Evolutionary conservation across 2,113 vertebrate genomes (phyloP), one percentile per base, ranked within the genome.

Genomic region (Rhinolophus sinicus): DNA sequence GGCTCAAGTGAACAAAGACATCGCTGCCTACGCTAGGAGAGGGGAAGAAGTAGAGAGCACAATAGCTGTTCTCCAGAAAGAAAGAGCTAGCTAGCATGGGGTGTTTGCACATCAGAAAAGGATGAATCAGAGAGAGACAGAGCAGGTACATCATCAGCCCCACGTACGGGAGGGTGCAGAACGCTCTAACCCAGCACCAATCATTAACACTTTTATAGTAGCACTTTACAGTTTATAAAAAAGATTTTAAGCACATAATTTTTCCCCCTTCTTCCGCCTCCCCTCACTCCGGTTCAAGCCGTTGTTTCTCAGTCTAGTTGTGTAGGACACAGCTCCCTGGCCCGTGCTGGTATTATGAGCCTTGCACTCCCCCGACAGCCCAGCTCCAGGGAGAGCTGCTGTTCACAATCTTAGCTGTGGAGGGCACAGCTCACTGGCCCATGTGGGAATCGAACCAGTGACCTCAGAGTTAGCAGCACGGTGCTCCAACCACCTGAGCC

Each of bases 201-300:
- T 60, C 86, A 90, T 38, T 77, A 75, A 85, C 67, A 38, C 33
- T 78, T 88, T 62, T n/a, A 91, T 21, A 80, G 24, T 21, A 80
- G 24, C 40, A 95, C 60, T 90, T 88, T 38, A 90, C 0, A 87
- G 47, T 73, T 93, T 88, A 83, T 60, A 73, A 56, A 80, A 81
- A 60, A 60, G 24, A n/a, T 77, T 8, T 77, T 77, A 44, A 72
- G 14, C 52, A 54, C 52, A 54, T 54, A 52, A 52, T 52, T 52
- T 44, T 44, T 44, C 40, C 40, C 40, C 40, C 40, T 5, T 44
- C 40, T 44, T 5, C 40, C 40, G 5, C 40, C 40, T 44, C 40
- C 40, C 40, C 40, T 44, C 40, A 44, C 40, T 44, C 40, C 6
- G 40, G 40, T 44, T 44, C 40, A 44, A 44, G 40, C 40, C 6